Base-by-base conservation (phyloP, 2,888 invertebrate species). In the Atherix ibis region DNA sequence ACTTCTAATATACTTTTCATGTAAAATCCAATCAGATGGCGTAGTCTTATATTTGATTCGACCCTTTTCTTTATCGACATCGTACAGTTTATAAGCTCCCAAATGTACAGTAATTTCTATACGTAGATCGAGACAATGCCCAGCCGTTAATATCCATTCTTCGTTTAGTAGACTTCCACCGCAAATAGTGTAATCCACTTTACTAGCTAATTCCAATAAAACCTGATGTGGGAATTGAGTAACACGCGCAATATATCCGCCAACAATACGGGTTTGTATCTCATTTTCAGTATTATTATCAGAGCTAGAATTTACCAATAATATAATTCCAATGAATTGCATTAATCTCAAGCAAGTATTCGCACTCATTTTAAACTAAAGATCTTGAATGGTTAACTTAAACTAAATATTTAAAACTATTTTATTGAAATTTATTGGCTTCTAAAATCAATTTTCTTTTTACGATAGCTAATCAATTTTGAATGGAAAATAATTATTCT, bases 131-230 rank as follows among this genome's bases (percentile, higher is more conserved):
- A 52, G 50, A 40, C 60, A 60, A 37, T 60, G 60, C 3, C 52
- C 61, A 3, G 60, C 60, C 2, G 61, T 60, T 12, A 60, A 43
- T 5, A 60, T 46, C 59, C 59, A 60, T 22, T 56, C 48, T 1
- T 46, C 47, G 42, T 54, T 49, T 34, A 60, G 41, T 39, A 60
- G 25, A 1, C 58, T 59, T 25, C 60, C 59, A 4, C 60, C 59
- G 25, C 59, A 60, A 4, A 59, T 48, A 10, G 53, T 51, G n/a
- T 53, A 49, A 17, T 49, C 52, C 38, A 50, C 49, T 51, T 52
- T 54, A 40, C 51, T 35, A 26, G 53, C 51, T 32, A 56, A 58
- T n/a, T 58, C 55, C 28, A 58, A 43, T n/a, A n/a, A n/a, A n/a
- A 55, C 59, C 46, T 58, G 58, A 35, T 57, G 59, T 34, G 58